phyloP scores from a whole-genome alignment of 2,113 vertebrate species.

The Pseudolaguvia tuberculata region DNA sequence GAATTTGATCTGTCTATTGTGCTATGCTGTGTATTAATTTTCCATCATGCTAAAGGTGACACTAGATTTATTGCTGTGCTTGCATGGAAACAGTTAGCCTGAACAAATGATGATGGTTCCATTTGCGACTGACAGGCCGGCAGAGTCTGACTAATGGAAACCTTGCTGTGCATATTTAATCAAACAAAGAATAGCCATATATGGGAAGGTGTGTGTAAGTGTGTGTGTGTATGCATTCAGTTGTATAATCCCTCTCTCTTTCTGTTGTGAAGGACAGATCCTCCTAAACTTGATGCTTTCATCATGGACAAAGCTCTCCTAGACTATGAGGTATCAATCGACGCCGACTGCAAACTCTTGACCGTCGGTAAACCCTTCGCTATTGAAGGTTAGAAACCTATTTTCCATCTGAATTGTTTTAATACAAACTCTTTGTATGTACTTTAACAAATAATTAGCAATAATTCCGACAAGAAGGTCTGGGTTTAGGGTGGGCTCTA shows the following conservation, averaged over 20 bases:
- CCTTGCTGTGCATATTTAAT: conserved; percentile 38
- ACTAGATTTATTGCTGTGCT: conserved; percentile 30
- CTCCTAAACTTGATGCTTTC: conserved; percentile 76
- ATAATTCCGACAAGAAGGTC: no score
- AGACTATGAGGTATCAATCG: conserved; percentile 83
- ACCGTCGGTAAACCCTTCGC: conserved; percentile 81
- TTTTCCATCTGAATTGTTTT: not conserved
- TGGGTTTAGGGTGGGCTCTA: no score
- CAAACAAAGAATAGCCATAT: conserved; percentile 9
- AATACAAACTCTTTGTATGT: no score
- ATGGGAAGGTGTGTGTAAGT: not conserved
- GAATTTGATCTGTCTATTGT: conserved; percentile 27
- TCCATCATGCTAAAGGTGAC: conserved; percentile 29
- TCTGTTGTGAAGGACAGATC: conserved; percentile 67
- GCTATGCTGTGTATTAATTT: conserved; percentile 23
- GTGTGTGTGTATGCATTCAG: conserved; percentile 7
- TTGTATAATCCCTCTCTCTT: conserved; percentile 27
- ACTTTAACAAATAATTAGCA: no score
- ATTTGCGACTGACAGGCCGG: conserved; percentile 32
- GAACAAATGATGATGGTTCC: conserved; percentile 42
- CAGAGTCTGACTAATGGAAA: conserved; percentile 34
- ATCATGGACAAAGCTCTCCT: conserved; percentile 82
- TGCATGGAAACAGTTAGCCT: conserved; percentile 33
- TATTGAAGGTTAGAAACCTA: conserved; percentile 70
- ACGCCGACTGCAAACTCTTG: conserved; percentile 77